Base-by-base conservation (phyloP, 1,140 invertebrate genomes). In the Aplysia californica region DNA sequence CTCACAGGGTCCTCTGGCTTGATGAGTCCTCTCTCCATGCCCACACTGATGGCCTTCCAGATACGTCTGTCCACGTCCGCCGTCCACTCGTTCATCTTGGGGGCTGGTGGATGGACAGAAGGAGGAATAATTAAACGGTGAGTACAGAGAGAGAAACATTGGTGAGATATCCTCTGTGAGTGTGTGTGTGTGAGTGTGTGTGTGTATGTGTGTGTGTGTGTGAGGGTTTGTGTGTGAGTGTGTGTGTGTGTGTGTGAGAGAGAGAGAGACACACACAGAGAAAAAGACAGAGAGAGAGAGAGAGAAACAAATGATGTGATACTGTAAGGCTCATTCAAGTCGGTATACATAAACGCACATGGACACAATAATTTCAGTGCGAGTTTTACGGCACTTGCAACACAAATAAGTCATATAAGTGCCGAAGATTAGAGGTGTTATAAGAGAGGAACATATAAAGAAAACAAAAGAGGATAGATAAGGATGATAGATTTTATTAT, bases 51-150 rank as follows among this genome's bases (percentile, higher is more conserved):
- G 39, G 96, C 97, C 85, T 93, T 94, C 83, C 97, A 94, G 10
- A 99, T 97, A 80, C 98, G 93, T 58, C 93, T 93, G 89, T 99
- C 97, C 2, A 99, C 96, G 90, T 99, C 98, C 85, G 96, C 96
- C 77, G 97, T 90, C 98, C 98, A 99, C 86, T 99, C 82, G 55
- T 81, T 81, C 79, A 83, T 78, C 31, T 78, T 75, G 20, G 75
- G 64, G 68, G 79, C 83, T 84, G 80, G 23, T 74, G 76, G 38
- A 73, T 50, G 58, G n/a, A 20, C 3, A 36, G 10, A 61, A 39
- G 64, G 31, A 72, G n/a, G n/a, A 50, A 50, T n/a, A 50, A 50
- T 50, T 50, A 50, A 50, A 50, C 10, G 44, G 44, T 50, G 44
- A 44, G 10, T 3, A 69, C 35, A 69, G 67, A 69, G 67, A 69